Evolutionary conservation across 2,797 vertebrate species (phyloP).

Genomic region (Carapus acus): DNA sequence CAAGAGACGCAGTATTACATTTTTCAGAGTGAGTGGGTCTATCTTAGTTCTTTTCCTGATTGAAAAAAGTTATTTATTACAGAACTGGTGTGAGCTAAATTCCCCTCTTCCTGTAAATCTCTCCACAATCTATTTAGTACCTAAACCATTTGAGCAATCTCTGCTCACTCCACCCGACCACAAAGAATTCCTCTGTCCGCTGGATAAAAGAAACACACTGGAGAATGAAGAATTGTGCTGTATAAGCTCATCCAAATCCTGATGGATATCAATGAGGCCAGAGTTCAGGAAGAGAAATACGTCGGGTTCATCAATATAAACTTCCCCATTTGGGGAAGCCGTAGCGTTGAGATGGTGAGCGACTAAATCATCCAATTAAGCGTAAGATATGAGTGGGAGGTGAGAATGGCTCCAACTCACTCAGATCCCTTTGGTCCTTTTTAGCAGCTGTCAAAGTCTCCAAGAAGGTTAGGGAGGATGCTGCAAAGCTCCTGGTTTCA

Average conservation of each 20-base stretch:
- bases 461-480: conserved; percentile 13
- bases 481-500: conserved; percentile 9
- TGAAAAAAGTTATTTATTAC: not conserved
- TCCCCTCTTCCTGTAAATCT: too few species aligned
- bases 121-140: not conserved
- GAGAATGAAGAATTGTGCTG: not conserved
- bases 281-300: not conserved
- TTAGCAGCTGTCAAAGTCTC: conserved; percentile 14
- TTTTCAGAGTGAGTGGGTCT: too few species aligned
- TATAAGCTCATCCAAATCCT: not conserved
- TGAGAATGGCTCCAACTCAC: conserved; percentile 11
- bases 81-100: not conserved
- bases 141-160: not conserved
- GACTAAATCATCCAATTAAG: conserved; percentile 19
- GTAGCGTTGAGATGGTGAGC: not conserved
- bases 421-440: conserved; percentile 1
- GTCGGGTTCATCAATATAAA: not conserved
- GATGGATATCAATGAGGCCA: not conserved
- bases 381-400: not conserved
- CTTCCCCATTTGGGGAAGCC: not conserved
- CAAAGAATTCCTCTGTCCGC: not conserved
- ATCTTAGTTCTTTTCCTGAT: too few species aligned
- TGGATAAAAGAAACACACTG: not conserved
- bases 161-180: not conserved
- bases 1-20: too few species aligned